Conservation (phyloP, 2,888 invertebrate species). For the Tachina fera region DNA sequence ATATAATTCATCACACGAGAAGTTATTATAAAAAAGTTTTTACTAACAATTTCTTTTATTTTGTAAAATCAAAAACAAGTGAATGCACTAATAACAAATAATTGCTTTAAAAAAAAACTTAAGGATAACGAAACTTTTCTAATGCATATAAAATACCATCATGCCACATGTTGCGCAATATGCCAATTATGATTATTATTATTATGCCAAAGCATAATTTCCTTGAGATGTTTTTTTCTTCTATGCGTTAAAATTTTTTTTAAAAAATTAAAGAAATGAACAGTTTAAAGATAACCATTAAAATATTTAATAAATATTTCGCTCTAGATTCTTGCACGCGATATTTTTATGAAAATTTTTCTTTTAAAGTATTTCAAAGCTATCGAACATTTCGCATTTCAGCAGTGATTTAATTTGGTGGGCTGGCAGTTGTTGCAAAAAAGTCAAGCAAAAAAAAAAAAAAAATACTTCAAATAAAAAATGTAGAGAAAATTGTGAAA, state of each 20-base stretch:
- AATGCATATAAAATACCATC: background rate
- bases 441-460: background rate
- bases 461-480: conserved; percentile 21
- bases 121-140: conserved; percentile 10
- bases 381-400: conserved; percentile 61
- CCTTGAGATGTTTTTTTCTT: background rate
- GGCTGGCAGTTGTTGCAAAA: conserved; percentile 30
- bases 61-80: too few species aligned
- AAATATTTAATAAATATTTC: conserved; percentile 24
- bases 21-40: too few species aligned
- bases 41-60: too few species aligned
- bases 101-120: background rate
- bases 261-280: background rate
- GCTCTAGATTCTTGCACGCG: background rate
- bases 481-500: conserved; percentile 26
- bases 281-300: background rate
- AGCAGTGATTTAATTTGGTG: conserved; percentile 51
- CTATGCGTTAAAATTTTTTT: background rate
- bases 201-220: background rate
- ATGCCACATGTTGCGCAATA: conserved; percentile 52
- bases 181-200: conserved; percentile 22
- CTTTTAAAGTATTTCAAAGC: conserved; percentile 54
- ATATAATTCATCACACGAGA: too few species aligned
- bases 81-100: background rate
- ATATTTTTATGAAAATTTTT: conserved; percentile 21